Conservation (phyloP, 92 coral and sea anemone genomes). For the Diadumene lineata region DNA sequence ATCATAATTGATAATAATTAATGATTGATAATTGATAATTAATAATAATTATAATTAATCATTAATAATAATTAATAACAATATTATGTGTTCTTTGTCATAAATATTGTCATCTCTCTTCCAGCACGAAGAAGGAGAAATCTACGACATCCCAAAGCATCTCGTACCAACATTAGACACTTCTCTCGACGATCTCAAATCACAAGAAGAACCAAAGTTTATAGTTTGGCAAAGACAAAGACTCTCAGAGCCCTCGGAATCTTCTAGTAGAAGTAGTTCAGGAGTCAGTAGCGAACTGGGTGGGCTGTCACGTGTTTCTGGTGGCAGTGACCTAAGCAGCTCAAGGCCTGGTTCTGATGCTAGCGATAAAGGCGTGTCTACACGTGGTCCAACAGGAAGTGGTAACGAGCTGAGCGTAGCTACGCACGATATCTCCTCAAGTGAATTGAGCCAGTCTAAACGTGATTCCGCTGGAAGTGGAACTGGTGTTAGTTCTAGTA, state of each 20-base stretch:
- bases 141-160: conserved; percentile 61
- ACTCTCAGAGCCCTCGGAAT: conserved; percentile 5
- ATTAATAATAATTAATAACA: too few relatives aligned
- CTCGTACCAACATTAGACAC: conserved; percentile 33
- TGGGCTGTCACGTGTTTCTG: conserved; percentile 23
- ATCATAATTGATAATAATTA: too few relatives aligned
- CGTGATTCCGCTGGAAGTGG: neutral
- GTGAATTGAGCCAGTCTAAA: conserved; percentile 1
- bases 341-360: conserved; percentile 19
- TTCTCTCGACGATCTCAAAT: neutral
- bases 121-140: conserved; percentile 36
- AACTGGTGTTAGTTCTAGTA: neutral
- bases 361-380: conserved; percentile 7
- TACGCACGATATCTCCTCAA: neutral
- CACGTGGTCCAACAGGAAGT: neutral
- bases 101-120: neutral
- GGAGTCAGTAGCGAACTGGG: conserved; percentile 18
- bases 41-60: too few relatives aligned
- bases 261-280: conserved; percentile 14
- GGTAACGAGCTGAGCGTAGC: conserved; percentile 8
- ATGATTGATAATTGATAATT: too few relatives aligned
- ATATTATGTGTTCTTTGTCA: too few relatives aligned
- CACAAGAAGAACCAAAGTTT: conserved; percentile 5
- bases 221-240: conserved; percentile 5
- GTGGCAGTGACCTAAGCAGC: conserved; percentile 14